Evolutionary conservation across 2,113 vertebrate genomes (phyloP), one percentile per base, ranked within the genome.

Genomic region (Sciurus niger): DNA sequence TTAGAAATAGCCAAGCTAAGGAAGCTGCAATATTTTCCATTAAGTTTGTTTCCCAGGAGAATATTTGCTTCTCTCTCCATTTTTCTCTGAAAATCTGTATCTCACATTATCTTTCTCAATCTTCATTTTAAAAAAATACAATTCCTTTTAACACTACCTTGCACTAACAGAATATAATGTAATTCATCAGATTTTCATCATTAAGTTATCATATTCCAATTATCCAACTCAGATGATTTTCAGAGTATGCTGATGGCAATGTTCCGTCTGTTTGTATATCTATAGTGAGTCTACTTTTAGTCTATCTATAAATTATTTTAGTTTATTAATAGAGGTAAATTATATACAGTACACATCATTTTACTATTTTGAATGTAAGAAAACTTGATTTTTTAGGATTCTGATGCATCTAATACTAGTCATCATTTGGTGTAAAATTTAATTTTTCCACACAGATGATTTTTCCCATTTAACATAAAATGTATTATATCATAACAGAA

Each of bases 401-500:
- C 37, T 91, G 65, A 67, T 76, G 17, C 25, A 89, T 87, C 2
- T 84, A 32, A 30, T 73, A 22, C 63, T 88, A 77, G 46, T 88
- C 90, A 18, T 84, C 48, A 94, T 74, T 87, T 53, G 58, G 3
- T 20, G 2, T 93, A 87, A 97, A 87, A 90, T 90, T 92, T 55
- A 94, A 85, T 78, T 93, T 97, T 96, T 73, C 68, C 40, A 85
- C 25, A 79, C 5, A 85, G 53, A 90, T 63, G 20, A 79, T 65
- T 89, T 89, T 80, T 94, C 25, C 72, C 20, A 90, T 60, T 60
- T 87, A 93, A 87, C 53, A 74, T 90, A 79, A 85, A 88, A 83
- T 91, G 32, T 97, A 89, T 88, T 94, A 88, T 65, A 72, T 40
- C 48, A 63, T 80, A 83, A 53, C 76, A 76, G 43, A 96, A 94